Evolutionary conservation across 1,140 invertebrate species (phyloP), one percentile per base, ranked within the genome.

Genomic region (Sarcophaga peregrina): DNA sequence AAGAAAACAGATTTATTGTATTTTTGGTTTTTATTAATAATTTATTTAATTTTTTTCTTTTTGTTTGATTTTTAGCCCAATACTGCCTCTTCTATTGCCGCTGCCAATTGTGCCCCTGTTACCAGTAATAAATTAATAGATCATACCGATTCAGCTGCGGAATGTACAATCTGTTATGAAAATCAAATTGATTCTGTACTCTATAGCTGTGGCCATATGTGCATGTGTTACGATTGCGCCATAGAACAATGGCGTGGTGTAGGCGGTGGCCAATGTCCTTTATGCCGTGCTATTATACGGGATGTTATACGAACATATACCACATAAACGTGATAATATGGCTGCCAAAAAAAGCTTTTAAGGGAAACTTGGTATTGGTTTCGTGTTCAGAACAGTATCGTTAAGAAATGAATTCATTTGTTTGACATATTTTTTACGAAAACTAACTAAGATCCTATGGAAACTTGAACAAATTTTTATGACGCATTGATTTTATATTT

Each of bases 191-290:
- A 99, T 91, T 96, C 96, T 86, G 98, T 98, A 25, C 92, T 99
- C 20, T 99, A 99, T 89, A 97, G 96, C 92, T 99, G 98, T 90
- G 98, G 98, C 58, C 98, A 99, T 92, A 98, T 99, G 96, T 99
- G 98, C 88, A 98, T 99, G 97, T 99, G 98, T 90, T 99, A 97
- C 87, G 93, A 96, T n/a, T 99, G 98, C 91, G 97, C 97, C 3
- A 93, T 96, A 15, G 95, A 97, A 85, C 96, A 98, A 87, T 98
- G 97, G 95, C 92, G 95, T 62, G 95, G 96, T 20, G 96, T 96
- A 86, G 96, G 96, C 0, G 96, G 96, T 58, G 96, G 96, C 3
- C 95, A 97, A 85, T 99, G 98, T 91, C 98, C 98, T 0, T 94
- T 99, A 20, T 99, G 98, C 89, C 92, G 98, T 72, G 96, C 97